Evolutionary conservation across 2,888 invertebrate genomes (phyloP).

Genomic region (Pollenia griseotomentosa): DNA sequence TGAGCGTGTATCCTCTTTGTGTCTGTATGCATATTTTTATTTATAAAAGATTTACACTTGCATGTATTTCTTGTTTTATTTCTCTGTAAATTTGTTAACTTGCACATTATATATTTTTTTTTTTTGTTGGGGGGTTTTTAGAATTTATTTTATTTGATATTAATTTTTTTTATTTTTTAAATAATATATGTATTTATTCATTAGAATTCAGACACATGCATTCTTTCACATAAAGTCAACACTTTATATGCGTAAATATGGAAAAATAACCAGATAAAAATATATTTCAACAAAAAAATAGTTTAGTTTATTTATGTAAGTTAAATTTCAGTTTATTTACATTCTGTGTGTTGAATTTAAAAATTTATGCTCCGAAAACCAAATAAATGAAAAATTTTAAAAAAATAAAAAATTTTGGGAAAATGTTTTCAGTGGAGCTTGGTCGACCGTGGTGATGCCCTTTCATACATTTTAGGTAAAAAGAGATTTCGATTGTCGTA

Average conservation of each 20-base stretch:
- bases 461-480: too few relatives aligned
- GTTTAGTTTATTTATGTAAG: conserved; percentile 54
- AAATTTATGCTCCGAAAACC: conserved; percentile 51
- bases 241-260: conserved; percentile 68
- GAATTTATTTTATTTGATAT: conserved; percentile 29
- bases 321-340: conserved; percentile 66
- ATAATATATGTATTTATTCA: conserved; percentile 69
- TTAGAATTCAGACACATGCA: conserved; percentile 67
- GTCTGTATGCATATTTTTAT: conserved; percentile 8
- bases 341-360: conserved; percentile 58
- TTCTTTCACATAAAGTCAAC: conserved; percentile 64
- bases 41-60: conserved; percentile 10
- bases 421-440: too few relatives aligned
- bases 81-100: conserved; percentile 51
- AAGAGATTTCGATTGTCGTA: too few relatives aligned
- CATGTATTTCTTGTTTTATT: conserved; percentile 22
- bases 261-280: conserved; percentile 56
- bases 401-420: background rate
- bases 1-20: background rate
- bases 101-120: conserved; percentile 46
- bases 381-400: background rate
- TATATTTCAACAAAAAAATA: conserved; percentile 2
- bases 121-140: conserved; percentile 3
- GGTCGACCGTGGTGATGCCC: background rate
- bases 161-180: conserved; percentile 15